A percentile compares a stretch with the other conserved stretches of the same genome.
Conservation (phyloP, 1,140 invertebrate species). For the Protaetia brevitarsis region DNA sequence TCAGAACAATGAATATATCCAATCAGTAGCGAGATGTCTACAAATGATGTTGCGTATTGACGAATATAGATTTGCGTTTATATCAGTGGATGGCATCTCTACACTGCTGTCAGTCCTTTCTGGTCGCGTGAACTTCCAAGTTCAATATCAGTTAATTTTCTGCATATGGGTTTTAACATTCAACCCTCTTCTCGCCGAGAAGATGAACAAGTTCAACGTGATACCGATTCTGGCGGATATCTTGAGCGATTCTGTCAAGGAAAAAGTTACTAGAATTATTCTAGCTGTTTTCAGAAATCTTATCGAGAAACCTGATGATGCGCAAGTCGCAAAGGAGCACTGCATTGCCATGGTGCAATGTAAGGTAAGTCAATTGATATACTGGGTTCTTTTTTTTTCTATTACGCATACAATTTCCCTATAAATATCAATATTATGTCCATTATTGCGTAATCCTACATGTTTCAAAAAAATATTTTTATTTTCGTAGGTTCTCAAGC, state of each 20-base stretch:
- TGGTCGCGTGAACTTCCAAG: conserved; percentile 95
- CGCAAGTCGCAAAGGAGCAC: conserved; percentile 88
- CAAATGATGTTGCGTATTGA: conserved; percentile 99
- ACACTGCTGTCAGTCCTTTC: conserved; percentile 85
- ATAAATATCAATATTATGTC: not conserved
- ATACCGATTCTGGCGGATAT: conserved; percentile 99
- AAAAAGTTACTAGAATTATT: conserved; percentile 96
- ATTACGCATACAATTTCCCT: not conserved
- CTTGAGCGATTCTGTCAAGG: conserved; percentile 95
- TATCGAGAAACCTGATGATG: conserved; percentile 94
- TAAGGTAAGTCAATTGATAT: conserved; percentile 40
- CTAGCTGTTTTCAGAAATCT: conserved; percentile 97
- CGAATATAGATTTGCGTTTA: conserved; percentile 93
- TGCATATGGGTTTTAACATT: conserved; percentile 99
- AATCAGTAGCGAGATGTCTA: conserved; percentile 94
- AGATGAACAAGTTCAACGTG: conserved; percentile 97
- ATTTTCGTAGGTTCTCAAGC: conserved; percentile 84
- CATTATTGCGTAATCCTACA: not conserved
- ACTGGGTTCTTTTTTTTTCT: not conserved
- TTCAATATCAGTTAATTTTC: conserved; percentile 98
- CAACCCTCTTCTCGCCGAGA: conserved; percentile 87
- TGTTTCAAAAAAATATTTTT: not conserved
- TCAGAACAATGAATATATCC: conserved; percentile 98
- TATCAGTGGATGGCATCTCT: conserved; percentile 94
- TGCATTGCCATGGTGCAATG: conserved; percentile 89